A percentile compares a stretch with the other conserved stretches of the same genome.
Evolutionary conservation across 1,140 invertebrate species (phyloP).

Genomic region (Bicyclus anynana): DNA sequence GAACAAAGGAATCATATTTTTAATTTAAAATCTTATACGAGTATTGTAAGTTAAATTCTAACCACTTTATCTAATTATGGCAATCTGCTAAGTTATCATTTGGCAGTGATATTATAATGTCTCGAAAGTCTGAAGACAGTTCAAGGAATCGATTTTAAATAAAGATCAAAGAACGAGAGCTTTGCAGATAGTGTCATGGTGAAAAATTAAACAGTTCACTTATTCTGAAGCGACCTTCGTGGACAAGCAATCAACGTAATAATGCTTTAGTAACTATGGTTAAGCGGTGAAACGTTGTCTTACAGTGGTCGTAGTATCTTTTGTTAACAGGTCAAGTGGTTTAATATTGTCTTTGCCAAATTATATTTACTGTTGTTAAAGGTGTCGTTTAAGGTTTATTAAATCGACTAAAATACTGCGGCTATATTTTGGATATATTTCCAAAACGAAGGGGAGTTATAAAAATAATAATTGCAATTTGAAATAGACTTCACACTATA

Average conservation of each 20-base stretch:
- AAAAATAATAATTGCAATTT: too few relatives aligned
- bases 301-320: not conserved
- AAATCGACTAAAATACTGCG: too few relatives aligned
- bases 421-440: too few relatives aligned
- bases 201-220: constrained; percentile 56
- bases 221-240: constrained; percentile 51
- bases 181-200: constrained; percentile 54
- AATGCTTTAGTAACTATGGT: constrained; percentile 58
- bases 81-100: constrained; percentile 58
- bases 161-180: constrained; percentile 64
- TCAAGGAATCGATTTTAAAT: constrained; percentile 72
- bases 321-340: not conserved
- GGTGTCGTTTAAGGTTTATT: too few relatives aligned
- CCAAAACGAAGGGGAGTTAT: too few relatives aligned
- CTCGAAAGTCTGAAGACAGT: constrained; percentile 51
- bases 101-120: constrained; percentile 54
- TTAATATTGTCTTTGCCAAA: not conserved
- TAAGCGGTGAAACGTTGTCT: constrained; percentile 40
- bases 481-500: too few relatives aligned
- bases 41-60: constrained; percentile 43
- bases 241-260: constrained; percentile 44
- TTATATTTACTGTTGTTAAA: not conserved
- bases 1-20: constrained; percentile 32
- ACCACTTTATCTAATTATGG: constrained; percentile 63
- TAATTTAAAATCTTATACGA: constrained; percentile 14